Evolutionary conservation across 2,113 vertebrate species (phyloP), one percentile per base, ranked within the genome.

Genomic region (Pterocles gutturalis): DNA sequence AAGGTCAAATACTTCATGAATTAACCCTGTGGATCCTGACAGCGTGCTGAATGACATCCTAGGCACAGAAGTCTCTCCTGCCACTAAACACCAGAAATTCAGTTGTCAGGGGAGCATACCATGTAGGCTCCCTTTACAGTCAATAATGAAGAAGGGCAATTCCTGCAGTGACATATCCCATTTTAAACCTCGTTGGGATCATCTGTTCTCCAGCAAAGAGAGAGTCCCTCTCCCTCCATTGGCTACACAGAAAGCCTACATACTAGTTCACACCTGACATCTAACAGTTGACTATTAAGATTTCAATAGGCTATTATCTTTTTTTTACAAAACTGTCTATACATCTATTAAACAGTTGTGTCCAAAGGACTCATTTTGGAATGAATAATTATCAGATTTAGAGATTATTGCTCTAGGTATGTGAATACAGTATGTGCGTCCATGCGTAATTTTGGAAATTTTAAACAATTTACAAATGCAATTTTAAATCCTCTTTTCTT

Each of bases 381-480:
- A 55, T 6, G 11, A 70, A 54, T n/a, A 70, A 36, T 49, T 46
- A 41, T 14, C 18, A 46, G 25, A 43, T 48, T 54, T 28, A 61
- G 21, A 53, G 26, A 41, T 69, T 60, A 43, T 20, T 2, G 2
- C 17, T 66, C 46, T 17, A 57, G 38, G 5, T 45, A 5, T 13
- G 11, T 17, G 9, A 19, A 29, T n/a, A 25, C 10, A 9, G 22
- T 38, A 54, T 1, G 0, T 3, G 10, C 11, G 21, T 29, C 7
- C 4, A 1, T 31, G 53, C 20, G 19, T 14, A 17, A 43, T 29
- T 54, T 19, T 26, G 21, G n/a, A 64, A 65, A 26, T 38, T 25
- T 36, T 34, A 11, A 66, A 13, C 6, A 15, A 9, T n/a, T 72
- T 22, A 72, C 24, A 82, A 76, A 67, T 4, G 34, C 34, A 26